Base-by-base conservation (phyloP, 2,888 invertebrate species). In the Cyrtodaria siliqua region DNA sequence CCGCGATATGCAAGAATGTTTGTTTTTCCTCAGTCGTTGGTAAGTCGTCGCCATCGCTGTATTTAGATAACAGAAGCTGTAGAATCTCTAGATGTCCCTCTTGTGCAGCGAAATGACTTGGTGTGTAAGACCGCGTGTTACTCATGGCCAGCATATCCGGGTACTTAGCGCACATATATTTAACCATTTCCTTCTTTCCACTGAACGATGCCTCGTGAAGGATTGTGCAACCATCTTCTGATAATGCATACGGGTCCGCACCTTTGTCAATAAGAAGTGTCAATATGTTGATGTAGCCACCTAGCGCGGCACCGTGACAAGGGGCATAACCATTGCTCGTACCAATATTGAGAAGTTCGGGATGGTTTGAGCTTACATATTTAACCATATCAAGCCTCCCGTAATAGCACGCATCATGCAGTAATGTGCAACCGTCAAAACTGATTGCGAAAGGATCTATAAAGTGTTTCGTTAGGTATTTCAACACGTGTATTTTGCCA, bases 341-440 rank as follows among this genome's bases (percentile, higher is more conserved):
- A 1, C 42, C 33, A 24, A 59, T 53, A 24, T 49, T 29, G 12
- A 80, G n/a, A 40, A 80, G 29, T 16, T 73, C 52, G 2, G 69
- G 72, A 64, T 57, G 76, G 12, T 44, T 55, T 9, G 42, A 29
- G 18, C 40, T 42, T 4, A 76, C 23, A 27, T 68, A 80, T 47
- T 68, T 33, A 4, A 70, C 68, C n/a, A 62, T 49, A 16, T 72
- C 72, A 9, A 57, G 26, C 9, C 69, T 52, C 9, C 80, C 72
- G 42, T 76, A 80, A 24, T 76, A 80, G 16, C 75, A 76, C 2
- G 80, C 80, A 33, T 80, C 80, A 44, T 80, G 80, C 2, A 80
- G 55, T 16, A 82, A 18, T 16, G 82, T 75, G 33, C 82, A 78
- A 9, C 76, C 71, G 38, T 79, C 82, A 9, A 52, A 44, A 49